Percentiles rank a stretch among this genome's conserved stretches.
phyloP scores from a whole-genome alignment of 2,113 vertebrate species.

The Microtus oregoni region DNA sequence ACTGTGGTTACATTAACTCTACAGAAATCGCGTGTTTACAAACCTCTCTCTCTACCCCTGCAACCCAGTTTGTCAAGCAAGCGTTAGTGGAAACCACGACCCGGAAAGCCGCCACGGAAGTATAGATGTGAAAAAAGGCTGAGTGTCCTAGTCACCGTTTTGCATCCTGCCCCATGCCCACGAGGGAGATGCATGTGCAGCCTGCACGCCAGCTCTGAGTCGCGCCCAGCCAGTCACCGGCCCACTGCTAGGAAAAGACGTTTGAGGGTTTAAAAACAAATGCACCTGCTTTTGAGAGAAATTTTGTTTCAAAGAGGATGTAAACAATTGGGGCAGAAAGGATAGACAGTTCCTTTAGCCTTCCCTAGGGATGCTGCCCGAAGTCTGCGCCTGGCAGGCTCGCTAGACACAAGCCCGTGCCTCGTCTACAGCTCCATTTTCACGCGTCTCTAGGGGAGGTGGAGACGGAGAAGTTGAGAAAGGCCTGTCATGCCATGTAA shows the following conservation, averaged over 20 bases:
- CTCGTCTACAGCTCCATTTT: background rate
- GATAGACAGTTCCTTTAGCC: background rate
- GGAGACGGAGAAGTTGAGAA: background rate
- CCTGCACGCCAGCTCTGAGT: background rate
- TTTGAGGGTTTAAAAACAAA: slow-evolving; percentile 35
- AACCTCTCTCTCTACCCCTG: background rate
- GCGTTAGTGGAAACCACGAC: slow-evolving; percentile 26
- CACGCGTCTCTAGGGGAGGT: background rate
- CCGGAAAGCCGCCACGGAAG: background rate
- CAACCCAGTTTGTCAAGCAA: background rate
- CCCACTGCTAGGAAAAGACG: background rate
- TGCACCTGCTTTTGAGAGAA: background rate
- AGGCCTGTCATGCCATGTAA: background rate
- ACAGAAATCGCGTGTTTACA: background rate
- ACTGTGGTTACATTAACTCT: background rate
- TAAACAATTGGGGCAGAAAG: background rate
- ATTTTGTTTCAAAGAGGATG: background rate
- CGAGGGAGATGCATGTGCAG: background rate
- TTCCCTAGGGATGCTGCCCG: background rate
- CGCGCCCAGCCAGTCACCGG: background rate
- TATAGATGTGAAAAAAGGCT: background rate
- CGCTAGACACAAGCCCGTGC: background rate
- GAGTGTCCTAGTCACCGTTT: background rate
- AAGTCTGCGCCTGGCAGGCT: background rate
- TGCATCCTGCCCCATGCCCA: background rate